Percentiles rank a stretch among this genome's conserved stretches.
Evolutionary conservation across 2,797 vertebrate species (phyloP).

Genomic region (Enteromius mattozi): DNA sequence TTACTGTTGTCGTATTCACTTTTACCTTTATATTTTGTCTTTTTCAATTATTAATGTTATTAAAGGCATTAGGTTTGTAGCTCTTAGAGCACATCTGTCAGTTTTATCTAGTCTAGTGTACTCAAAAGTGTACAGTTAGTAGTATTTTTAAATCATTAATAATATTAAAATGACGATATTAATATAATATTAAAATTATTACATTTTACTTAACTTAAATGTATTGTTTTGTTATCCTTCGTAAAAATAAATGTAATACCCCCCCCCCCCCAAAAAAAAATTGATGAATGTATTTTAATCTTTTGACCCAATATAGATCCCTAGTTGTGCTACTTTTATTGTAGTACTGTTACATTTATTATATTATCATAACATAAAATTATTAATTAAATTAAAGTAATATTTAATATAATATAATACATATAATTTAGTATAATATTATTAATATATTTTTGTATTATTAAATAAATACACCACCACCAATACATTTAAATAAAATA

Average conservation of each 20-base stretch:
- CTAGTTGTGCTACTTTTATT: not conserved
- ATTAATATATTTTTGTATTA: too few relatives aligned
- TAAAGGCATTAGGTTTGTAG: not conserved
- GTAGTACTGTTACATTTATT: not conserved
- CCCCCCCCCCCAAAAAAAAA: not conserved
- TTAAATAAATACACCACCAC: too few relatives aligned
- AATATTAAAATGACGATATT: too few relatives aligned
- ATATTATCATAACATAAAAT: too few relatives aligned
- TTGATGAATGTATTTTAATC: not conserved
- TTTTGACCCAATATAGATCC: not conserved
- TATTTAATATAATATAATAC: too few relatives aligned
- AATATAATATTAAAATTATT: not conserved
- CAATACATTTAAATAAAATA: too few relatives aligned
- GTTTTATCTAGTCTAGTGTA: not conserved
- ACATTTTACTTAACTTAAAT: not conserved
- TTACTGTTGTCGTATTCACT: not conserved
- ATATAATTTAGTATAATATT: too few relatives aligned
- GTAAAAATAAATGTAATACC: not conserved
- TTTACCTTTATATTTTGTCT: not conserved
- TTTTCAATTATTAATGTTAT: not conserved
- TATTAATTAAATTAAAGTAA: too few relatives aligned
- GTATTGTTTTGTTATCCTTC: not conserved
- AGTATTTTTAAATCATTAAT: not conserved
- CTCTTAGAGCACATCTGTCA: not conserved
- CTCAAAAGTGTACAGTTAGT: not conserved